Percentiles rank a stretch among this genome's conserved stretches.
phyloP scores from a whole-genome alignment of 2,888 invertebrate genomes.

The Cheilosia urbana region DNA sequence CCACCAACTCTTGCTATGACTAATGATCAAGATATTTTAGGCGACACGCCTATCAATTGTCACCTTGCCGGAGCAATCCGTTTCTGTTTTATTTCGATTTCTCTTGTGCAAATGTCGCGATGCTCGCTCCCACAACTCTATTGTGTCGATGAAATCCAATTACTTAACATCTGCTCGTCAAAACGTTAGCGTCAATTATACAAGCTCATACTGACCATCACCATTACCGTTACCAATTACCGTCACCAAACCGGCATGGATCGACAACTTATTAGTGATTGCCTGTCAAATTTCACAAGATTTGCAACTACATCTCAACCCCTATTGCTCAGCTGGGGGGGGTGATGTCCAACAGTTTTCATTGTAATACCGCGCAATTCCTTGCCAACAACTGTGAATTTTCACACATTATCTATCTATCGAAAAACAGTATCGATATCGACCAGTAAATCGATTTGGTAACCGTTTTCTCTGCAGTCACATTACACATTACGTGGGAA shows the following conservation, averaged over 20 bases:
- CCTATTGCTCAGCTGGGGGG: not conserved
- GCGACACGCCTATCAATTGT: too few species aligned
- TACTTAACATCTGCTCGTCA: conserved; percentile 20
- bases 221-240: not conserved
- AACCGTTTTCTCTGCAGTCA: not conserved
- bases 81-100: not conserved
- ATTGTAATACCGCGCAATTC: conserved; percentile 11
- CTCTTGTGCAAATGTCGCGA: not conserved
- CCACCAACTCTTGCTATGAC: too few species aligned
- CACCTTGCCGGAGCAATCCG: too few species aligned
- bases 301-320: conserved; percentile 1
- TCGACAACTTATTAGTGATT: conserved; percentile 6
- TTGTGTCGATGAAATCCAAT: not conserved
- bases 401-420: conserved; percentile 29
- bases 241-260: not conserved
- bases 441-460: not conserved
- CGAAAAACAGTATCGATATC: not conserved
- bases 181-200: not conserved
- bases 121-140: not conserved
- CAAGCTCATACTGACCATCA: not conserved
- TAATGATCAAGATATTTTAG: too few species aligned
- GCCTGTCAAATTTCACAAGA: conserved; percentile 16
- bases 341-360: not conserved
- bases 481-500: conserved; percentile 45
- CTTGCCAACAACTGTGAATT: conserved; percentile 23